Conservation (phyloP, 2,888 invertebrate genomes). For the Tetragonula carbonaria region DNA sequence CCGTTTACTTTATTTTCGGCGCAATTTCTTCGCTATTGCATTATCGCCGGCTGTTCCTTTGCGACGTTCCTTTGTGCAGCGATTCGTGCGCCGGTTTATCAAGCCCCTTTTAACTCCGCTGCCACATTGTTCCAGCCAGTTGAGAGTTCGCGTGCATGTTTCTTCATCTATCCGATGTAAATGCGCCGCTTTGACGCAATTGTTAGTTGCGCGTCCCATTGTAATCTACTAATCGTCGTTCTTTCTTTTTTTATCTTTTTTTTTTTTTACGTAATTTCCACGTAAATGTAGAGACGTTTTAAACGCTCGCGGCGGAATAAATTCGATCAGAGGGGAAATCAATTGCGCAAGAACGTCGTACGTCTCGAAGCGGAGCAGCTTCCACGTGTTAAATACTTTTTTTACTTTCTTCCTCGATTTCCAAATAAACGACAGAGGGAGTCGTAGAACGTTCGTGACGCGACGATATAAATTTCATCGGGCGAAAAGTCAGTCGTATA, state of each 20-base stretch:
- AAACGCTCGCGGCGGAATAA: no score
- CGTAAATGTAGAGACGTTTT: no score
- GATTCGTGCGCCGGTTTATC: slow-evolving; percentile 29
- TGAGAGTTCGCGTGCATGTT: slow-evolving; percentile 9
- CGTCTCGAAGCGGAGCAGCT: no score
- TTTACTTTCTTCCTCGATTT: no score
- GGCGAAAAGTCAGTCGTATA: not conserved
- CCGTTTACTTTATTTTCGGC: slow-evolving; percentile 13
- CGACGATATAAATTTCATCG: not conserved
- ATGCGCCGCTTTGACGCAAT: not conserved
- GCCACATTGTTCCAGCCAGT: slow-evolving; percentile 15
- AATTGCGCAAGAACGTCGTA: no score
- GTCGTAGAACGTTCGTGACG: not conserved
- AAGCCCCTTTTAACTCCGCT: slow-evolving; percentile 43
- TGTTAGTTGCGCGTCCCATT: not conserved
- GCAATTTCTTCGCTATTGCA: slow-evolving; percentile 22
- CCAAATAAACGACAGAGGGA: no score
- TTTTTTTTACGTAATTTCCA: no score
- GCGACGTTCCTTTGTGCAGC: slow-evolving; percentile 42
- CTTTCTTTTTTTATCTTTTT: no score
- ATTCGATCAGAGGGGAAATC: no score
- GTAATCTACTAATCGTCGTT: not conserved
- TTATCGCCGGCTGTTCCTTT: slow-evolving; percentile 17
- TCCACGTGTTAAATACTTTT: no score
- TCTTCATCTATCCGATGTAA: slow-evolving; percentile 14